phyloP scores from a whole-genome alignment of 2,113 vertebrate species.

The Mobula birostris region DNA sequence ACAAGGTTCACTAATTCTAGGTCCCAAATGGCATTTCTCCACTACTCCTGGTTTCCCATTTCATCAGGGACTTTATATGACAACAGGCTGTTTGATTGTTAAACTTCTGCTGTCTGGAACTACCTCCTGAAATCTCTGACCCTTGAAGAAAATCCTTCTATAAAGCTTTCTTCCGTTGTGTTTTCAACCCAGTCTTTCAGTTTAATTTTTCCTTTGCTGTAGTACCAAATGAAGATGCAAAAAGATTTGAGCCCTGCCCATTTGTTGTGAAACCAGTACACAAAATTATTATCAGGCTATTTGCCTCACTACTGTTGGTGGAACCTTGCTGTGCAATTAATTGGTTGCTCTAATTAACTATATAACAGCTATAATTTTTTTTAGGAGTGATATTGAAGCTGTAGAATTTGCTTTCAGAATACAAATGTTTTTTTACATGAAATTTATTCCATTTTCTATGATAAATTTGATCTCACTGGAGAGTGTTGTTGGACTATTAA shows the following conservation, averaged over 20 bases:
- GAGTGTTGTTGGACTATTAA: not conserved
- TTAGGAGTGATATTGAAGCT: not conserved
- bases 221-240: not conserved
- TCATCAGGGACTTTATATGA: not conserved
- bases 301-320: not conserved
- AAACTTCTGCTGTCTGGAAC: not conserved
- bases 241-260: not conserved
- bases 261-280: not conserved
- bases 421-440: not conserved
- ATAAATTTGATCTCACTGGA: not conserved
- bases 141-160: not conserved
- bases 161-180: not conserved
- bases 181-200: not conserved
- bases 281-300: not conserved
- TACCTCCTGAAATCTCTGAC: not conserved
- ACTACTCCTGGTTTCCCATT: not conserved
- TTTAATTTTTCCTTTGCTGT: not conserved
- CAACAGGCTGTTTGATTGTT: not conserved
- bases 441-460: not conserved
- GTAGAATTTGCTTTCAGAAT: not conserved
- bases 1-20: not conserved
- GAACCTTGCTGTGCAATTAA: not conserved
- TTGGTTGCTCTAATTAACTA: not conserved
- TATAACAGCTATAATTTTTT: not conserved
- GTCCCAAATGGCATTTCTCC: not conserved